Evolutionary conservation across 2,888 invertebrate species (phyloP), one percentile per base, ranked within the genome.

Genomic region (Epinotia demarniana): DNA sequence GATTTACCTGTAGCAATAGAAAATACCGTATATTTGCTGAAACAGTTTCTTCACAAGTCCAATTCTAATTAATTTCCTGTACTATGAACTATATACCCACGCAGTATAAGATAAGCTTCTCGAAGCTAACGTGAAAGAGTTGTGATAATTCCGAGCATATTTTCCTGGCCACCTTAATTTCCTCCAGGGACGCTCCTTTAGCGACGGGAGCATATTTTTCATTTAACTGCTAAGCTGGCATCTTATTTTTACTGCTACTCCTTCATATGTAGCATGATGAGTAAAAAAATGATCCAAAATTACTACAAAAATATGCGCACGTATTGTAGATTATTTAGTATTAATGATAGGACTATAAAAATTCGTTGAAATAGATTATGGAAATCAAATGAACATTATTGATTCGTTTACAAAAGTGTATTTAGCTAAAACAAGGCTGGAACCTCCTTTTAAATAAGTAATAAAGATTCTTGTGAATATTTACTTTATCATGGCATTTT

Each of bases 221-320:
- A 88, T 88, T 88, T 85, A 83, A 84, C 82, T 82, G 78, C 78
- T 80, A 81, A 82, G 81, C 82, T 80, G 81, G 80, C 84, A 77
- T 82, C 82, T 86, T 85, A 85, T 86, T 86, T 86, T 87, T 86
- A 87, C 82, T 80, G 83, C 82, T 81, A 86, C 82, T 80, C 82
- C 82, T 81, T 81, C 78, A 19, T 70, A 49, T 43, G 57, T 70
- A 77, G 75, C 72, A 77, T 63, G 72, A 27, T 43, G 63, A 75
- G 58, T 55, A 62, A 62, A 43, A 23, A 62, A 9, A 39, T 39
- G 9, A 9, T 39, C 9, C 39, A 39, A 39, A 39, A 39, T 39
- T 9, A 39, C 39, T 9, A 39, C 9, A 9, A 33, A 9, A 39
- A 39, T 9, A 9, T 39, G 39, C 33, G 33, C 33, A 33, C 33